Evolutionary conservation across 2,888 invertebrate genomes (phyloP), one percentile per base, ranked within the genome.

Genomic region (Drosophila mimetica): DNA sequence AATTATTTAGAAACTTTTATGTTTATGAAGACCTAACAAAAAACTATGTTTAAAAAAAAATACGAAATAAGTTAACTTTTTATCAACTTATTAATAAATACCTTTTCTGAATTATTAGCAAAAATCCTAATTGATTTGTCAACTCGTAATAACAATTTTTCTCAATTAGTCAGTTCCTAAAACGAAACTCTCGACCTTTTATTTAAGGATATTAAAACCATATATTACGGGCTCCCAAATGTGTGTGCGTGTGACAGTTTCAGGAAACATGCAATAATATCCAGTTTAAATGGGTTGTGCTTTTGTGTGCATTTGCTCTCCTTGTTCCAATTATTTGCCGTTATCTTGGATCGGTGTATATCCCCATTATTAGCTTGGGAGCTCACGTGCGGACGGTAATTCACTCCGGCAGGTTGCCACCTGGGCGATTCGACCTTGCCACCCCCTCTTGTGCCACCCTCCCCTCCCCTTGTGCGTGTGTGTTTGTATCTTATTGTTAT

Each of bases 401-500:
- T 64, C 63, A 51, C 61, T 44, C 22, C 30, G 44, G 30, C 63
- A 54, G 41, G 42, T 32, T 65, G 13, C 32, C 50, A 37, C 51
- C 51, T 65, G 51, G 51, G 34, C 47, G 28, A 20, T 28, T 14
- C 58, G 41, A 47, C 47, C 37, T 25, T 32, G 16, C 11, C 30
- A 14, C 41, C 37, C 34, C 28, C 22, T 11, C 32, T n/a, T n/a
- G n/a, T n/a, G 7, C 5, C 30, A 9, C 0, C 30, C 9, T 2
- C 30, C 30, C 8, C 28, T 9, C 8, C 8, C 9, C 2, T 9
- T 30, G 25, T 37, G 42, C 36, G 63, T 50, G 46, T 44, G 60
- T 46, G 58, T 42, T 39, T 48, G 70, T 51, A 51, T 51, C 63
- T 61, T 69, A 59, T 55, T 64, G 65, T 61, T 54, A 57, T 70